Evolutionary conservation across 1,140 invertebrate species (phyloP), one percentile per base, ranked within the genome.

Genomic region (Bombus sylvicola): DNA sequence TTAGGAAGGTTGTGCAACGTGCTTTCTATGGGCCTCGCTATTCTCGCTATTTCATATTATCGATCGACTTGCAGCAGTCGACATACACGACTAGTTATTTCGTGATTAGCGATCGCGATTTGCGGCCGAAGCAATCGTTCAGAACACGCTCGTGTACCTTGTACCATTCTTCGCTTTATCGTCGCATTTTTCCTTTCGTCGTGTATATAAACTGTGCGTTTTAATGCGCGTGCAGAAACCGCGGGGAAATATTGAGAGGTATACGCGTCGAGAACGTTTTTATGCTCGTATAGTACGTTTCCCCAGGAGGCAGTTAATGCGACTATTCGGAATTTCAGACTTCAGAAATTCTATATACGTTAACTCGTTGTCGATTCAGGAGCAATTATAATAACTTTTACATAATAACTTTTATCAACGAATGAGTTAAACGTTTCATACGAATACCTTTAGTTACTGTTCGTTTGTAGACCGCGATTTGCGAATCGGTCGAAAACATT

Each of bases 81-180:
- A 68, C 72, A 53, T 72, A 83, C 69, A 18, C 71, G 71, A 47
- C 87, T 64, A 88, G 87, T 83, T 88, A 83, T 72, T 88, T 85
- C 86, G 75, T 57, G 87, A 88, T 88, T 80, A 88, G 86, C 76
- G 72, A 88, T 88, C 77, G 86, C 87, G 85, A 88, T 87, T 88
- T 87, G 73, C 57, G 79, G 37, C 34, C 78, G 47, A 43, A 39
- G 81, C 86, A 80, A 80, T 88, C 64, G 71, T 66, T 62, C 75
- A 74, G 86, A 87, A 18, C 81, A 90, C 83, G 41, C 77, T 79
- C 59, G 76, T 68, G 39, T 78, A 59, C 71, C 76, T 74, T 80
- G 83, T 59, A 66, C 76, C 62, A 87, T 88, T 88, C 87, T 88
- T 88, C 87, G 59, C 80, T 83, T 83, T 87, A 79, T 83, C 86